A percentile compares a stretch with the other conserved stretches of the same genome.
These are phyloP conservation scores for Yponomeuta cagnagella DNA, from an alignment of 2,888 invertebrate species.

Conservation along the genomic window DNA sequence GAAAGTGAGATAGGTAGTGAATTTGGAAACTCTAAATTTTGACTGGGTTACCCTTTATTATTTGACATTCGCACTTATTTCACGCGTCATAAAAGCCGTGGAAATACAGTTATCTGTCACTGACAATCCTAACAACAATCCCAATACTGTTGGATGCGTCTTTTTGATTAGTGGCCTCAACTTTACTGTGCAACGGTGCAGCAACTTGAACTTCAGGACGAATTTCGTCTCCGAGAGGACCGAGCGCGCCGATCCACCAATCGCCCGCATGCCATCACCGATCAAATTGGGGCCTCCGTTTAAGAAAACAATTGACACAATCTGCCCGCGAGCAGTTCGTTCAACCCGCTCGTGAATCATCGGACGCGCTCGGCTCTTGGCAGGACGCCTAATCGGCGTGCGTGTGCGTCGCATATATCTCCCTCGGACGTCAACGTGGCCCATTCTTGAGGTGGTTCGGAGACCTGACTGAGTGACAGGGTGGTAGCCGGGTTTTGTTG, in stretches of 20 bases:
- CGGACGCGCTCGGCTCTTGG: constrained; percentile 52
- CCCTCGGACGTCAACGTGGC: constrained; percentile 60
- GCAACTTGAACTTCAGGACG: too few species aligned
- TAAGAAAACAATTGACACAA: constrained; percentile 69
- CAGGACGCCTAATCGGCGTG: constrained; percentile 68
- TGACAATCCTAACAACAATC: too few species aligned
- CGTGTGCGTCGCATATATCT: constrained; percentile 64
- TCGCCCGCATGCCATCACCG: constrained; percentile 49
- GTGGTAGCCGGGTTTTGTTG: constrained; percentile 45
- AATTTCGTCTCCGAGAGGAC: constrained; percentile 32
- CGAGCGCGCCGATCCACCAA: neutral
- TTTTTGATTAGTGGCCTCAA: too few species aligned
- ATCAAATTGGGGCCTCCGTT: constrained; percentile 34
- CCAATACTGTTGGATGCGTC: too few species aligned
- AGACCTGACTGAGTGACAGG: constrained; percentile 62
- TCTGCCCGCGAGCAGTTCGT: constrained; percentile 40
- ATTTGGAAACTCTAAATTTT: too few species aligned
- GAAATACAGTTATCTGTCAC: too few species aligned
- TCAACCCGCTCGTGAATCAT: constrained; percentile 68
- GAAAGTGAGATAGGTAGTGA: too few species aligned
- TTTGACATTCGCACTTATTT: too few species aligned
- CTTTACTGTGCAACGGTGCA: too few species aligned
- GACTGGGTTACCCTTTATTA: too few species aligned
- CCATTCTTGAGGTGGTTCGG: constrained; percentile 65
- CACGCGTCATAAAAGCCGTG: too few species aligned